Conservation (phyloP, 2,888 invertebrate species). For the Callimorpha dominula region DNA sequence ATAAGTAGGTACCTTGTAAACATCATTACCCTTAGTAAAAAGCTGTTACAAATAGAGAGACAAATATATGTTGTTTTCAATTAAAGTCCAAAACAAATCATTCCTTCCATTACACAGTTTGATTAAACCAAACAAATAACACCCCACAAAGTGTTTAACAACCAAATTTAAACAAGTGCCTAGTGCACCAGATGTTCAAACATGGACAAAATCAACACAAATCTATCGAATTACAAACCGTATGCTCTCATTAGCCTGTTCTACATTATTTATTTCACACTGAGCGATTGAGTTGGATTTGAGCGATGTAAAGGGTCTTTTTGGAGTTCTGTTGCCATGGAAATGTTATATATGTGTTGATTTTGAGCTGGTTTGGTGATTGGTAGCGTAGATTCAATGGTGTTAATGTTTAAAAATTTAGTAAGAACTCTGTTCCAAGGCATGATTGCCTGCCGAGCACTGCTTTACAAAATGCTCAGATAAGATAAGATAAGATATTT, state of each 20-base stretch:
- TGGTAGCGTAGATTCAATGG: neutral
- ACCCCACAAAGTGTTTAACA: slow-evolving; percentile 56
- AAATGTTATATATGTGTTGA: slow-evolving; percentile 10
- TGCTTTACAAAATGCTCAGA: too few relatives aligned
- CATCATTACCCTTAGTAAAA: too few relatives aligned
- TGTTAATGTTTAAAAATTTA: too few relatives aligned
- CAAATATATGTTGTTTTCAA: neutral
- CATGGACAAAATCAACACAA: slow-evolving; percentile 58
- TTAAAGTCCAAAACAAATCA: slow-evolving; percentile 10
- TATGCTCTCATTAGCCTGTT: slow-evolving; percentile 51
- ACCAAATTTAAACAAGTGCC: slow-evolving; percentile 62
- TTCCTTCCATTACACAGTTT: slow-evolving; percentile 28
- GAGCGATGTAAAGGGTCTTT: slow-evolving; percentile 16
- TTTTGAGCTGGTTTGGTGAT: neutral
- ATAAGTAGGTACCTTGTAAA: too few relatives aligned
- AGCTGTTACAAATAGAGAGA: too few relatives aligned
- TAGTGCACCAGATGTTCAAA: slow-evolving; percentile 74
- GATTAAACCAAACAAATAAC: slow-evolving; percentile 38
- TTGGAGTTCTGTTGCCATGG: slow-evolving; percentile 12
- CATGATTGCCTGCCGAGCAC: too few relatives aligned
- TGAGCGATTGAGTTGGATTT: slow-evolving; percentile 24
- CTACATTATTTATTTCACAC: slow-evolving; percentile 56
- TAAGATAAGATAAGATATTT: too few relatives aligned
- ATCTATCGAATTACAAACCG: slow-evolving; percentile 64
- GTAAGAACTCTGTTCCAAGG: too few relatives aligned